Percentiles rank a stretch among this genome's conserved stretches.
Evolutionary conservation across 2,797 vertebrate genomes (phyloP).

Genomic region (Spinibarbus caldwelli): DNA sequence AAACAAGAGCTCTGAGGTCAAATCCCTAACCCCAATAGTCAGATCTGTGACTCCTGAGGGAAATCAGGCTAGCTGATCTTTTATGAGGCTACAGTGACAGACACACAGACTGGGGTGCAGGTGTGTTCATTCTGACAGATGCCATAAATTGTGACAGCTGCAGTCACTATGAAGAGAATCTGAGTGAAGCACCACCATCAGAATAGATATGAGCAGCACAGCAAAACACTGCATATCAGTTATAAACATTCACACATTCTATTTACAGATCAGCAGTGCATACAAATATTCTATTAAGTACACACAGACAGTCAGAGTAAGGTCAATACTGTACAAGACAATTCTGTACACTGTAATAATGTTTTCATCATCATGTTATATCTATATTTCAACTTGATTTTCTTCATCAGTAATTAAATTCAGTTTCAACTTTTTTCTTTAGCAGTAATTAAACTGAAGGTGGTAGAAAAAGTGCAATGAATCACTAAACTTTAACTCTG

Average conservation of each 20-base stretch:
- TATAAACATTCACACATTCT: background rate
- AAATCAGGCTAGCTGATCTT: slow-evolving; percentile 43
- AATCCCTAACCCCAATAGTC: slow-evolving; percentile 5
- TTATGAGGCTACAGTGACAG: slow-evolving; percentile 11
- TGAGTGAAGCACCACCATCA: background rate
- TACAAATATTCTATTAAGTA: background rate
- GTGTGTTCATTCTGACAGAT: slow-evolving; percentile 14
- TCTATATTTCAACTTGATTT: background rate
- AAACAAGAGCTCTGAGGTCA: slow-evolving; percentile 33
- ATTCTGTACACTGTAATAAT: background rate
- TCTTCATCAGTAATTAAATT: background rate
- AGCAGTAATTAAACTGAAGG: background rate
- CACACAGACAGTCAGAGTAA: background rate
- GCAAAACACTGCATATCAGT: background rate
- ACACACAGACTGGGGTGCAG: background rate
- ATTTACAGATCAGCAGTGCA: background rate
- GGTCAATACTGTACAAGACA: background rate
- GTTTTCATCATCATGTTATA: background rate
- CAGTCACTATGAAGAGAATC: slow-evolving; percentile 18
- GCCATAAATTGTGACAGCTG: slow-evolving; percentile 16
- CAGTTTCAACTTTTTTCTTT: background rate
- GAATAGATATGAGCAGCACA: background rate
- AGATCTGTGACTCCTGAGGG: slow-evolving; percentile 31
- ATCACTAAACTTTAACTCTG: background rate
- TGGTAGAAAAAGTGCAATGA: background rate